These are phyloP conservation scores for Petrolisthes cinctipes DNA, from an alignment of 2,888 invertebrate species.

Conservation along the genomic window DNA sequence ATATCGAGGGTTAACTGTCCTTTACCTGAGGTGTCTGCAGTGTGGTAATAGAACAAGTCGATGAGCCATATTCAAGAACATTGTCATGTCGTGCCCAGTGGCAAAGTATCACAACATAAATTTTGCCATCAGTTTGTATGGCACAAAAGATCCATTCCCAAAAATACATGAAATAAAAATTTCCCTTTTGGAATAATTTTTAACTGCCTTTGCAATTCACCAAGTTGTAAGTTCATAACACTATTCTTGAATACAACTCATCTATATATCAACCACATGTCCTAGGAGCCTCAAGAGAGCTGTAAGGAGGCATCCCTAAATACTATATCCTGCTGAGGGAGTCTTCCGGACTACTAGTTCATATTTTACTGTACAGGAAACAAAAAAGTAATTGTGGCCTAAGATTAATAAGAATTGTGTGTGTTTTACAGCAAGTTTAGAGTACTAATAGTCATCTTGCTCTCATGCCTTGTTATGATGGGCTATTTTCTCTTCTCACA, in stretches of 20 bases:
- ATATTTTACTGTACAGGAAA: constrained; percentile 1
- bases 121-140: no score
- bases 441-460: constrained; percentile 12
- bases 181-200: no score
- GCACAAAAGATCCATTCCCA: no score
- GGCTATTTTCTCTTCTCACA: no score
- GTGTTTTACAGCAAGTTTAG: constrained; percentile 19
- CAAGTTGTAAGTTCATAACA: not conserved
- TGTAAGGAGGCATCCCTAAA: constrained; percentile 8
- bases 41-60: no score
- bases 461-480: constrained; percentile 28
- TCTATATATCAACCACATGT: not conserved
- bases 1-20: no score
- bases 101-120: no score
- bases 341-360: constrained; percentile 20
- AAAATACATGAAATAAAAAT: no score
- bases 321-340: constrained; percentile 26
- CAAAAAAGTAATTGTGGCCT: constrained; percentile 39
- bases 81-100: no score
- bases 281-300: constrained; percentile 15
- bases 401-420: constrained; percentile 22
- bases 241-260: not conserved
- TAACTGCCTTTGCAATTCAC: not conserved
- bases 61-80: no score
- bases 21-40: no score